Percentiles rank a stretch among this genome's conserved stretches.
Conservation (phyloP, 2,797 vertebrate genomes). For the Pogoniulus pusillus region DNA sequence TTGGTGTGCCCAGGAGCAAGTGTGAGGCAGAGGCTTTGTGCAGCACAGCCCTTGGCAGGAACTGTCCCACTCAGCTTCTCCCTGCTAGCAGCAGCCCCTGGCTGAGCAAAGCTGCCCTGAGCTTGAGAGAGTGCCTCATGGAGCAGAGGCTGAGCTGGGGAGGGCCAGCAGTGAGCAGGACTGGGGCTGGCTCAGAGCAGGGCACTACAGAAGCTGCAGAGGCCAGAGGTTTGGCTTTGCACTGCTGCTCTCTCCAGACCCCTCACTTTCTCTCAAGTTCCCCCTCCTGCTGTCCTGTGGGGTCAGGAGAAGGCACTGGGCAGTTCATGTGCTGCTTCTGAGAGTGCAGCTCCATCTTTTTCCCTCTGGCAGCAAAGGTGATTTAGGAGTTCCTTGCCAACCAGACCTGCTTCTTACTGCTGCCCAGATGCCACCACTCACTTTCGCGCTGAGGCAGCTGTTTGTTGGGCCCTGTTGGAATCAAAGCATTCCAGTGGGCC, state of each 20-base stretch:
- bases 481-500: background rate
- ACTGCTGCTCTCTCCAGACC: background rate
- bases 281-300: background rate
- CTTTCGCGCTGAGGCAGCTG: constrained; percentile 19
- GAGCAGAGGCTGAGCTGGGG: too few relatives aligned
- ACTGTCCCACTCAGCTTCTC: too few relatives aligned
- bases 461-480: constrained; percentile 10
- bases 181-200: too few relatives aligned
- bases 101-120: too few relatives aligned
- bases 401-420: background rate
- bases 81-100: too few relatives aligned
- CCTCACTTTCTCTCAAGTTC: background rate
- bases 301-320: background rate
- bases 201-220: background rate
- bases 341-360: background rate
- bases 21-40: too few relatives aligned
- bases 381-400: constrained; percentile 25
- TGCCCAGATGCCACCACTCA: constrained; percentile 12
- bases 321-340: background rate
- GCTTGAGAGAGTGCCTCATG: too few relatives aligned
- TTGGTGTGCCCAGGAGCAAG: too few relatives aligned
- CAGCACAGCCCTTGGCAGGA: too few relatives aligned
- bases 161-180: too few relatives aligned
- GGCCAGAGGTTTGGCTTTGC: background rate
- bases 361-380: background rate